Evolutionary conservation across 2,113 vertebrate species (phyloP).

Genomic region (Rhadina sibilatrix): DNA sequence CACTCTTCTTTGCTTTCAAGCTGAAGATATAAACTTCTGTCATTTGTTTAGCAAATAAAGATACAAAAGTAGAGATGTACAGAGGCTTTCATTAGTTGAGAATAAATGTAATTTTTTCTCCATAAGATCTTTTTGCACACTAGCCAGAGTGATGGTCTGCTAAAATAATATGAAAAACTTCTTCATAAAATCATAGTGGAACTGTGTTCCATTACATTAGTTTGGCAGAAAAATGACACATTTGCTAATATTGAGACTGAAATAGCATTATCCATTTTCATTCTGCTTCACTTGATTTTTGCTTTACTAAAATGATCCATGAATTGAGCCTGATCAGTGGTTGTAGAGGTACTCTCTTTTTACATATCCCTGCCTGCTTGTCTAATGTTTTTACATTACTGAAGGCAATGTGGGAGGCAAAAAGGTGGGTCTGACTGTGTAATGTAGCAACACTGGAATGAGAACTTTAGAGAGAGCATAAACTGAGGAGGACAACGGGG

Average conservation of each 20-base stretch:
- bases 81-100: not conserved
- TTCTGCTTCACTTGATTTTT: not conserved
- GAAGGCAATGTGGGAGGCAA: not conserved
- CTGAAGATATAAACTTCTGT: not conserved
- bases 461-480: slow-evolving; percentile 13
- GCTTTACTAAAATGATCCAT: not conserved
- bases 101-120: not conserved
- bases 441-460: not conserved
- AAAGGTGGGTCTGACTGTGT: not conserved
- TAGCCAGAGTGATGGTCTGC: not conserved
- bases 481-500: slow-evolving; percentile 4
- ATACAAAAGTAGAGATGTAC: not conserved
- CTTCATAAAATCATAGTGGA: not conserved
- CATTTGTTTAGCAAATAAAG: not conserved
- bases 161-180: not conserved
- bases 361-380: not conserved
- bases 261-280: not conserved
- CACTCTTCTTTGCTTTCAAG: not conserved
- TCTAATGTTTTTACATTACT: not conserved
- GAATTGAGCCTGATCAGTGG: not conserved
- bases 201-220: not conserved
- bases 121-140: not conserved
- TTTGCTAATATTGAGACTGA: not conserved
- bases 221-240: not conserved
- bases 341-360: not conserved